Evolutionary conservation across 2,797 vertebrate genomes (phyloP).

Genomic region (Poecilia wingei): DNA sequence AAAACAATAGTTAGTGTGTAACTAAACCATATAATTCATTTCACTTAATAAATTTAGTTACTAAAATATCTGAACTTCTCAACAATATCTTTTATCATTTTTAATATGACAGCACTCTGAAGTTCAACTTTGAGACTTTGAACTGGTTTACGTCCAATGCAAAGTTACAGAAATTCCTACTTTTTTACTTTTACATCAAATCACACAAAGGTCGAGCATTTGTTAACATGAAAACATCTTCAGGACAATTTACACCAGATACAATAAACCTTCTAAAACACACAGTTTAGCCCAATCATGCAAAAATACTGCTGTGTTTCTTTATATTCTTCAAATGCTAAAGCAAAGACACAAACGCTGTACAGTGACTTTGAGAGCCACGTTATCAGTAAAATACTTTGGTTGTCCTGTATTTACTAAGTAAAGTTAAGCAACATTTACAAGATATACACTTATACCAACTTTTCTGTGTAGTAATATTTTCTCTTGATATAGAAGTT

Average conservation of each 20-base stretch:
- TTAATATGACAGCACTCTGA: conserved; percentile 23
- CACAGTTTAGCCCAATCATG: conserved; percentile 64
- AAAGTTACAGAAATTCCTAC: conserved; percentile 43
- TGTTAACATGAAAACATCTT: conserved; percentile 45
- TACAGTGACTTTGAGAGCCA: conserved; percentile 26
- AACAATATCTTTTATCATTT: neutral
- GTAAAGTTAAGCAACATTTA: conserved; percentile 42
- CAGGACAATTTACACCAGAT: conserved; percentile 49
- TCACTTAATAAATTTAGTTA: neutral
- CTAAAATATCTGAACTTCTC: neutral
- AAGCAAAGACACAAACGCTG: conserved; percentile 47
- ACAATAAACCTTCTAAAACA: conserved; percentile 44
- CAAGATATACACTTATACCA: conserved; percentile 31
- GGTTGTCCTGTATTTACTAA: conserved; percentile 36
- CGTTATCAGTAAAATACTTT: conserved; percentile 26
- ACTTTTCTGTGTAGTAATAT: conserved; percentile 14
- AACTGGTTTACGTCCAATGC: conserved; percentile 39
- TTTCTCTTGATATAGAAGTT: conserved; percentile 55
- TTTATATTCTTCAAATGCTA: conserved; percentile 45
- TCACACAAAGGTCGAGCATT: conserved; percentile 54
- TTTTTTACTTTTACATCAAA: conserved; percentile 48
- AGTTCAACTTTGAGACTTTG: conserved; percentile 20
- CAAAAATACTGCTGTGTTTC: conserved; percentile 60
- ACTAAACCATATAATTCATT: neutral
- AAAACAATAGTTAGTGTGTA: neutral